Conservation (phyloP, 2,797 vertebrate genomes). For the Argyrosomus regius region DNA sequence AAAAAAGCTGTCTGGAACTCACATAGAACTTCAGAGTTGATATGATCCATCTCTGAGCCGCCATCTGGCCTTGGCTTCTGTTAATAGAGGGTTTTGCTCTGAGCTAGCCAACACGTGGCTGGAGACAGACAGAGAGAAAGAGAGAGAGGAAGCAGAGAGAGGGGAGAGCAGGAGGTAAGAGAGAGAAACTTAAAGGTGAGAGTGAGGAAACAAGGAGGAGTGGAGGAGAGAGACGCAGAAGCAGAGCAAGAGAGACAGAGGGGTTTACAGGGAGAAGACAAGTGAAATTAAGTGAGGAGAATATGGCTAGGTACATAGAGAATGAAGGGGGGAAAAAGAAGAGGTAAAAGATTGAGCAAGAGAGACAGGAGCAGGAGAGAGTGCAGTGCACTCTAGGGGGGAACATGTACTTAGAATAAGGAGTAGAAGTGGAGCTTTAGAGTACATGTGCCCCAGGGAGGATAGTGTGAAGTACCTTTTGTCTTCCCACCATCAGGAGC, state of each 20-base stretch:
- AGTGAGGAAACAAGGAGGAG: slow-evolving; percentile 19
- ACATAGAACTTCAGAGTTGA: slow-evolving; percentile 66
- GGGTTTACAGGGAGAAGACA: slow-evolving; percentile 31
- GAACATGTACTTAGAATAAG: slow-evolving; percentile 70
- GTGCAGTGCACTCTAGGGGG: slow-evolving; percentile 58
- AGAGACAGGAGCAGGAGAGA: slow-evolving; percentile 51
- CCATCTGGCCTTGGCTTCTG: slow-evolving; percentile 76
- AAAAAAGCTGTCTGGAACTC: slow-evolving; percentile 35
- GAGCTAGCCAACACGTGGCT: slow-evolving; percentile 61
- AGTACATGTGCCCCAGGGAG: slow-evolving; percentile 77
- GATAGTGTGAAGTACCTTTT: slow-evolving; percentile 80
- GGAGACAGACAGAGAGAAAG: slow-evolving; percentile 23
- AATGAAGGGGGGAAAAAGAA: slow-evolving; percentile 26
- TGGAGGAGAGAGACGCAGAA: slow-evolving; percentile 19
- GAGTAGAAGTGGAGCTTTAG: slow-evolving; percentile 73
- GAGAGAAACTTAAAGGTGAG: slow-evolving; percentile 51
- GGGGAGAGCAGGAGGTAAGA: slow-evolving; percentile 30
- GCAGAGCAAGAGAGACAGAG: slow-evolving; percentile 19
- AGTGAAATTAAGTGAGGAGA: slow-evolving; percentile 54
- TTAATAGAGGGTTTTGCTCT: slow-evolving; percentile 70
- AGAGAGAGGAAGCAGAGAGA: slow-evolving; percentile 3
- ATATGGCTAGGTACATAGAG: slow-evolving; percentile 36
- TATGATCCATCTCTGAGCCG: slow-evolving; percentile 73
- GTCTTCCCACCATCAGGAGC: slow-evolving; percentile 79
- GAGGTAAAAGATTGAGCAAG: slow-evolving; percentile 41